Percentiles rank a stretch among this genome's conserved stretches.
Evolutionary conservation across 2,888 invertebrate genomes (phyloP).

Genomic region (Sarcophaga subvicina): DNA sequence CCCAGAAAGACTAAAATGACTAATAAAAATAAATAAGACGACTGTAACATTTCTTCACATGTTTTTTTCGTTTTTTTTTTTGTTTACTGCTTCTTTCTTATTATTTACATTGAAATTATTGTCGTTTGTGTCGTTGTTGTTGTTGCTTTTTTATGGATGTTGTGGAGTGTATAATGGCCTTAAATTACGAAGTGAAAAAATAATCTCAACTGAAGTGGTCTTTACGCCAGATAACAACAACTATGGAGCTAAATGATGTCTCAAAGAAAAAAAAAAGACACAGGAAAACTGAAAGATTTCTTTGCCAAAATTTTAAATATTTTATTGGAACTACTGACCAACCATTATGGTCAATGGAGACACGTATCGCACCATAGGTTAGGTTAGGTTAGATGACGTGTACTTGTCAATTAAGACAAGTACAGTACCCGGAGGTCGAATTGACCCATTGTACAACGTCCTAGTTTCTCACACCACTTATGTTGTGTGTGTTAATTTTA

Average conservation of each 20-base stretch:
- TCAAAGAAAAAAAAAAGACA: not conserved
- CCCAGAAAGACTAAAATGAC: constrained; percentile 43
- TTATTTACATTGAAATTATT: not conserved
- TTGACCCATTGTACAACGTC: no score
- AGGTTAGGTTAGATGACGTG: no score
- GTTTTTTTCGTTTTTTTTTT: not conserved
- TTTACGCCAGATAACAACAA: not conserved
- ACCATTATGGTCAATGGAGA: no score
- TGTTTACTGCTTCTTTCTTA: not conserved
- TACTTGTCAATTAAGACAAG: no score
- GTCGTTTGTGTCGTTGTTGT: no score
- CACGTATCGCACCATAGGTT: no score
- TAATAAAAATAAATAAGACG: constrained; percentile 47
- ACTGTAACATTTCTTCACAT: not conserved
- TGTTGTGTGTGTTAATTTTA: no score
- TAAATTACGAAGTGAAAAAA: constrained; percentile 38
- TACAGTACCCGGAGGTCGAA: no score
- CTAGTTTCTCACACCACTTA: no score
- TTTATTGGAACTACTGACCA: no score
- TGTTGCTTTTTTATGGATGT: not conserved
- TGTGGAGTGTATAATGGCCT: constrained; percentile 3
- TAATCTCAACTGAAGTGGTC: constrained; percentile 20
- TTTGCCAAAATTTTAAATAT: no score
- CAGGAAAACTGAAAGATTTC: not conserved
- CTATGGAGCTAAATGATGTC: not conserved